phyloP scores from a whole-genome alignment of 2,888 invertebrate species.

The Hypomecis atomaria region DNA sequence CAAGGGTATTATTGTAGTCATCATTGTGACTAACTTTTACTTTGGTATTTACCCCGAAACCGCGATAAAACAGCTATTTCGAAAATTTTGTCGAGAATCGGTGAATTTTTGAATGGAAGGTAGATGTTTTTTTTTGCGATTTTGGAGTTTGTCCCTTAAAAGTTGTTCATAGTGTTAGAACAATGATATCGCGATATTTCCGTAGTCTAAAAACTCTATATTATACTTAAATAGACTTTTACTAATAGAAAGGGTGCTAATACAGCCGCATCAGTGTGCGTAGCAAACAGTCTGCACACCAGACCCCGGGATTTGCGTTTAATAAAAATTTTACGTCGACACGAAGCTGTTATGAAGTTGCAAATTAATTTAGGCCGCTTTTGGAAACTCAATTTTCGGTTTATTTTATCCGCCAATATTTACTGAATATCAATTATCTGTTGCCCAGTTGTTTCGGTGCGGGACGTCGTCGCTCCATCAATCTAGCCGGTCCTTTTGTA shows the following conservation, averaged over 20 bases:
- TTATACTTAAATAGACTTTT: not conserved
- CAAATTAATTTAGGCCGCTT: slow-evolving; percentile 82
- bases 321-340: slow-evolving; percentile 74
- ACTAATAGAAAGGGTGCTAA: not conserved
- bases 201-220: too few relatives aligned
- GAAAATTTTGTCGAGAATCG: too few relatives aligned
- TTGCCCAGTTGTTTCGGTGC: slow-evolving; percentile 47
- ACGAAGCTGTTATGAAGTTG: slow-evolving; percentile 78
- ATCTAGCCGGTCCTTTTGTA: slow-evolving; percentile 60
- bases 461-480: slow-evolving; percentile 57
- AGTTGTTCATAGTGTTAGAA: too few relatives aligned
- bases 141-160: too few relatives aligned
- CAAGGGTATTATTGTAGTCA: too few relatives aligned
- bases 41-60: too few relatives aligned
- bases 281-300: slow-evolving; percentile 45
- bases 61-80: too few relatives aligned
- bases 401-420: slow-evolving; percentile 82
- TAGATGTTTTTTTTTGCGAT: too few relatives aligned
- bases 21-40: too few relatives aligned
- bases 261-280: slow-evolving; percentile 40
- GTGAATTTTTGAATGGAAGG: too few relatives aligned
- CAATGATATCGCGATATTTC: too few relatives aligned
- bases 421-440: slow-evolving; percentile 82
- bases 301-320: slow-evolving; percentile 67
- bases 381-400: slow-evolving; percentile 81